These are phyloP conservation scores for Aix galericulata DNA, from an alignment of 2,113 vertebrate genomes.

Conservation along the genomic window DNA sequence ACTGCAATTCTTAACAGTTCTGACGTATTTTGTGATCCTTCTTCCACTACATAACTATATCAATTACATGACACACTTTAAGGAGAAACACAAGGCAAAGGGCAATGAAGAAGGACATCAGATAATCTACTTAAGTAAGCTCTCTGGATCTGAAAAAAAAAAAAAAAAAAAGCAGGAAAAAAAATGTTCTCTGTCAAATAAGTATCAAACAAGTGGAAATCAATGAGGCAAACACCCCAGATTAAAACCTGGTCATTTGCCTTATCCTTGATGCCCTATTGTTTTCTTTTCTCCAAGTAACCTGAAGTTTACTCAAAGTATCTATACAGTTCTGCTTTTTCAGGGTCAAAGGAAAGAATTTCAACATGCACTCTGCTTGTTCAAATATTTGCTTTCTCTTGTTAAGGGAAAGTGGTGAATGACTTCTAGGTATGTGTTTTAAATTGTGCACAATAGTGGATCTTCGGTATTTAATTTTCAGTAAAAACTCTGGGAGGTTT, in stretches of 20 bases:
- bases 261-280: not conserved
- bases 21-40: not conserved
- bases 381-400: slow-evolving; percentile 8
- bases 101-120: not conserved
- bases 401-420: not conserved
- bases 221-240: not conserved
- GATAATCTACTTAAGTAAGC: not conserved
- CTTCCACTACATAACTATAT: not conserved
- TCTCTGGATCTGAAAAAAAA: not conserved
- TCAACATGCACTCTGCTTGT: not conserved
- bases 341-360: not conserved
- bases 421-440: not conserved
- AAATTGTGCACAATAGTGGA: not conserved
- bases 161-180: not conserved
- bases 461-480: slow-evolving; percentile 11
- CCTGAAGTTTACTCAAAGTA: not conserved
- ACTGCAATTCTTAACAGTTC: not conserved
- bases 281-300: not conserved
- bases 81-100: not conserved
- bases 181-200: not conserved
- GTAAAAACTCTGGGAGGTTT: not conserved
- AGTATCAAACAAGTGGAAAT: not conserved
- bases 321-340: not conserved
- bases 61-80: not conserved
- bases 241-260: not conserved